Evolutionary conservation across 1,140 invertebrate genomes (phyloP).

Genomic region (Lepidotrigona ventralis): DNA sequence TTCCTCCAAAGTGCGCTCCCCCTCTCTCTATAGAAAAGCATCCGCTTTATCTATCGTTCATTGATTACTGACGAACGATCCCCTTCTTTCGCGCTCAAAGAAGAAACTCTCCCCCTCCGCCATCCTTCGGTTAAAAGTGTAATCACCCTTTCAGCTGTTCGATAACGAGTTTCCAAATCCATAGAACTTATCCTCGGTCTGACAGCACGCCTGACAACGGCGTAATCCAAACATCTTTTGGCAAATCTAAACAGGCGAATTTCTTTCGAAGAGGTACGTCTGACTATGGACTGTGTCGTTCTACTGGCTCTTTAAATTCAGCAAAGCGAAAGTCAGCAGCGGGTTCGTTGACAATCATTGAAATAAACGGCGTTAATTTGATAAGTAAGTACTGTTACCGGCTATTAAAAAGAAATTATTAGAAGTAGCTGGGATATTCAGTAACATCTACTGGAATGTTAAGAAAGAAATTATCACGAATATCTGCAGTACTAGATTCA

Average conservation of each 20-base stretch:
- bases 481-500: too few relatives aligned
- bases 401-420: too few relatives aligned
- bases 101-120: background rate
- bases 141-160: constrained; percentile 8
- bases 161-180: background rate
- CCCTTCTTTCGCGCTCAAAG: background rate
- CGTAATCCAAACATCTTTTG: background rate
- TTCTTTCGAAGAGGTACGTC: too few relatives aligned
- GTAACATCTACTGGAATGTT: too few relatives aligned
- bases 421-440: too few relatives aligned
- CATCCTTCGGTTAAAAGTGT: background rate
- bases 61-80: constrained; percentile 15
- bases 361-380: too few relatives aligned
- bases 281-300: too few relatives aligned
- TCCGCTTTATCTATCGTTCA: constrained; percentile 3
- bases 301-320: too few relatives aligned
- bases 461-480: too few relatives aligned
- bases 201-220: background rate
- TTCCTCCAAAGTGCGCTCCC: background rate
- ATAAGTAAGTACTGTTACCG: too few relatives aligned
- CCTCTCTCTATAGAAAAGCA: background rate
- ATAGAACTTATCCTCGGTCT: background rate
- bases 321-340: too few relatives aligned
- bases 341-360: too few relatives aligned
- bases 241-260: background rate